phyloP scores from a whole-genome alignment of 2,113 vertebrate species.

The Conger conger region DNA sequence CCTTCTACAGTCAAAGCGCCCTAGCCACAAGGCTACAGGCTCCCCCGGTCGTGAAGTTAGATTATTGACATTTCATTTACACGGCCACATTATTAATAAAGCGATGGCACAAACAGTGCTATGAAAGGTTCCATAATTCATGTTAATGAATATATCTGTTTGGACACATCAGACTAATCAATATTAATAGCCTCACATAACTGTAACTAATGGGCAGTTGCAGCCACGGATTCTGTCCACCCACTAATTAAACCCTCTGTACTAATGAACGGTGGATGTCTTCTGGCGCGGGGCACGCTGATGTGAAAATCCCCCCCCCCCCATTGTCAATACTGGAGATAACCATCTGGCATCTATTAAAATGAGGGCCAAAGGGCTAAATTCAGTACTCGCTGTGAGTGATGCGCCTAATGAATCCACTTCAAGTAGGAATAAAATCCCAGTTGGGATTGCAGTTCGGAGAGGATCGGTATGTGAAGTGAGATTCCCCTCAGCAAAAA shows the following conservation, averaged over 20 bases:
- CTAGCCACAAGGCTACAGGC: no score
- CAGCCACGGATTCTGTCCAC: neutral
- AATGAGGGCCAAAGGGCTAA: neutral
- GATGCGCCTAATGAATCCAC: neutral
- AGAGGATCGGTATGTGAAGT: neutral
- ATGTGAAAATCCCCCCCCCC: neutral
- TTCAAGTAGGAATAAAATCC: neutral
- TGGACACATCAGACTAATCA: neutral
- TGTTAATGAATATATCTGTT: neutral
- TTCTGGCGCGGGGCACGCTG: neutral
- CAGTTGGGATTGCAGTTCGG: neutral
- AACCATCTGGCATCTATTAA: neutral
- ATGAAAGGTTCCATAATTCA: neutral
- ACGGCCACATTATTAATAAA: neutral
- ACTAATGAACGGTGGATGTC: neutral
- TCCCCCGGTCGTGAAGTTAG: no score
- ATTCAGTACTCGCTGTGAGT: neutral
- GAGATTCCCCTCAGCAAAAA: neutral
- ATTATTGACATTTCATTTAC: neutral
- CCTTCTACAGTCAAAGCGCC: no score
- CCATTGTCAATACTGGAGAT: neutral
- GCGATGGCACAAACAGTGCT: neutral
- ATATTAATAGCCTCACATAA: neutral
- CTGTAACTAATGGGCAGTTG: constrained; percentile 7
- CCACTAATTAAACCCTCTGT: neutral